Conservation (phyloP, 2,797 vertebrate genomes). For the Xerus rutilus region DNA sequence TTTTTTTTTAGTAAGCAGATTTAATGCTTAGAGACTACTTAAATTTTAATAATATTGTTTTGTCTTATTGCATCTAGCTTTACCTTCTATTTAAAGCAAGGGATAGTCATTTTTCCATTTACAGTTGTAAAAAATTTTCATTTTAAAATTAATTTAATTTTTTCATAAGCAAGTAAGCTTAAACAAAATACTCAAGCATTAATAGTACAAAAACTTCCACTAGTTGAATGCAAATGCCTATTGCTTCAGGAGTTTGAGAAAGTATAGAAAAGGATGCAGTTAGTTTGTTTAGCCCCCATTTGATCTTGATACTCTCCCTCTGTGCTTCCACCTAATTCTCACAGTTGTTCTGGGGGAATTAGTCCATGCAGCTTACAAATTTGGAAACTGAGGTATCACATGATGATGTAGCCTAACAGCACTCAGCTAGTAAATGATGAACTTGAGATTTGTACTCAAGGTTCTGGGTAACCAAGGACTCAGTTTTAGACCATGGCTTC, state of each 20-base stretch:
- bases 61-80: background rate
- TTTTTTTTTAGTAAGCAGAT: background rate
- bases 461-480: background rate
- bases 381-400: background rate
- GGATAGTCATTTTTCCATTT: background rate
- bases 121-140: slow-evolving; percentile 3
- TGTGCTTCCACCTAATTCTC: background rate
- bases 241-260: background rate
- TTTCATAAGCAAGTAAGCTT: background rate
- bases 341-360: background rate
- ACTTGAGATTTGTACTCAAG: background rate
- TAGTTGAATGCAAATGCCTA: background rate
- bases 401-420: background rate
- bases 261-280: background rate
- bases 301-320: background rate
- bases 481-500: background rate
- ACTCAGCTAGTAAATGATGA: background rate
- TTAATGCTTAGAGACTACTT: background rate
- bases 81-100: slow-evolving; percentile 21
- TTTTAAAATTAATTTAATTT: background rate
- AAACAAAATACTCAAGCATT: background rate
- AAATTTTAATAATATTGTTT: background rate
- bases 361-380: background rate
- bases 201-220: background rate
- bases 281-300: background rate